A percentile compares a stretch with the other conserved stretches of the same genome.
These are phyloP conservation scores for Hedychridium roseum DNA, from an alignment of 2,888 invertebrate genomes.

Conservation along the genomic window DNA sequence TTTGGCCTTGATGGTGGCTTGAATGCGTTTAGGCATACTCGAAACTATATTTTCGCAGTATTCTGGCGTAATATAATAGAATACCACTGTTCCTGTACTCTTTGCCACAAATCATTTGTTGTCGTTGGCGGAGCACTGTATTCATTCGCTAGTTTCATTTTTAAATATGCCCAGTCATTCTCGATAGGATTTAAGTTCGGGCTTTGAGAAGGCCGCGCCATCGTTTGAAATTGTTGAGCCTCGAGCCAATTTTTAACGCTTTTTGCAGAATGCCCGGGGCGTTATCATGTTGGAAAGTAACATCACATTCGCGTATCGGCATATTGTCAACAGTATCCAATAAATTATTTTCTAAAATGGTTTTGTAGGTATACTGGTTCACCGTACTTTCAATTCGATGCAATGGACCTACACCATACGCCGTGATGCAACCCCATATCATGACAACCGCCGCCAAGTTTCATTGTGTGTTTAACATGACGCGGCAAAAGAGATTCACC, in stretches of 20 bases:
- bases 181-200: conserved; percentile 13
- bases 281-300: conserved; percentile 4
- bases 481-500: conserved; percentile 17
- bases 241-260: not conserved
- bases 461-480: conserved; percentile 21
- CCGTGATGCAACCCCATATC: conserved; percentile 13
- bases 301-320: conserved; percentile 13
- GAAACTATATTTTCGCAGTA: too few relatives aligned
- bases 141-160: conserved; percentile 3
- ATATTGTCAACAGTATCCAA: conserved; percentile 9
- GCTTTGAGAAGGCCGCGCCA: conserved; percentile 10
- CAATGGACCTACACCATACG: conserved; percentile 11
- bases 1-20: too few relatives aligned
- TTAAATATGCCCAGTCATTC: conserved; percentile 11
- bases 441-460: conserved; percentile 25
- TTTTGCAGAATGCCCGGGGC: conserved; percentile 1
- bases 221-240: conserved; percentile 3
- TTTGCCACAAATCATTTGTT: conserved; percentile 4
- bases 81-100: too few relatives aligned
- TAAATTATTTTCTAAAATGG: conserved; percentile 11
- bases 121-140: conserved; percentile 3
- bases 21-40: too few relatives aligned
- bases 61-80: too few relatives aligned
- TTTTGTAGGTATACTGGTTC: conserved; percentile 13
- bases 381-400: conserved; percentile 14